These are phyloP conservation scores for Piprites chloris DNA, from an alignment of 2,113 vertebrate species.

Conservation along the genomic window DNA sequence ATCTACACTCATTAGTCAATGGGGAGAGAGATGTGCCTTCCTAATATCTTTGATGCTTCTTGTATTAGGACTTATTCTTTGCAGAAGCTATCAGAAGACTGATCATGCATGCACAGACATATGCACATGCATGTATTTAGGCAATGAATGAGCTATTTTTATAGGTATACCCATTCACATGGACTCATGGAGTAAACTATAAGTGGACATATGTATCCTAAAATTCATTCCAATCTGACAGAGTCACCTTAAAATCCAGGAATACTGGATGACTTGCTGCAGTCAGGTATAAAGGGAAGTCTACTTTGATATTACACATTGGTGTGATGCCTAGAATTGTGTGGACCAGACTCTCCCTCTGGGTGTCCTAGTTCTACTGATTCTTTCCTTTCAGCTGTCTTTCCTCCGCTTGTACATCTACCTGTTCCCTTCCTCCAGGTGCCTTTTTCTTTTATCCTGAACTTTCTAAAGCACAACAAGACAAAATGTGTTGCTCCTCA, in stretches of 20 bases:
- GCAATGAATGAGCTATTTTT: background rate
- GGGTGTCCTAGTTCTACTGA: slow-evolving; percentile 54
- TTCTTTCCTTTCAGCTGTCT: slow-evolving; percentile 52
- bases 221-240: background rate
- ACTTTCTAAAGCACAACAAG: slow-evolving; percentile 24
- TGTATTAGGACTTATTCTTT: background rate
- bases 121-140: background rate
- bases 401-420: slow-evolving; percentile 31
- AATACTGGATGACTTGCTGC: slow-evolving; percentile 24
- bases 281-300: slow-evolving; percentile 44
- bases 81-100: background rate
- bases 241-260: slow-evolving; percentile 21
- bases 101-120: background rate
- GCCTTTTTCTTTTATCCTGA: slow-evolving; percentile 40
- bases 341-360: slow-evolving; percentile 46
- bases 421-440: slow-evolving; percentile 30
- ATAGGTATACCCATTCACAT: background rate
- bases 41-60: background rate
- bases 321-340: slow-evolving; percentile 28
- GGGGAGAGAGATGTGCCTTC: background rate
- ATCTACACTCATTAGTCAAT: background rate
- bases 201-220: background rate
- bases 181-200: background rate
- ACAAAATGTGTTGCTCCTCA: background rate
- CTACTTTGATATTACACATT: slow-evolving; percentile 62